Evolutionary conservation across 2,113 vertebrate genomes (phyloP), one percentile per base, ranked within the genome.

Genomic region (Charadrius vociferus): DNA sequence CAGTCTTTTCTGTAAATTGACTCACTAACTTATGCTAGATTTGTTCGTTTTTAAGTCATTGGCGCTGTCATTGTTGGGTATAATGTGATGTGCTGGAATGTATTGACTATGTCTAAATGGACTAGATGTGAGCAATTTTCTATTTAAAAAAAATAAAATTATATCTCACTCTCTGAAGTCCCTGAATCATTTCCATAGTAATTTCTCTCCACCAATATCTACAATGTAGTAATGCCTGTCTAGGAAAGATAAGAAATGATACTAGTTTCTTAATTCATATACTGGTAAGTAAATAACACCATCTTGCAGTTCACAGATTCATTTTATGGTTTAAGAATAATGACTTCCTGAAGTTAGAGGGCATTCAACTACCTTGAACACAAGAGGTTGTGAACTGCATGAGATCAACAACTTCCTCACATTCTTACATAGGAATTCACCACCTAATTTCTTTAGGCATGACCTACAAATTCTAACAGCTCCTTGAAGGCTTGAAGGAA

Each of bases 131-230:
- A 98, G 65, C 75, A 85, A 86, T 87, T 97, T 97, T 95, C 93
- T 96, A 84, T 91, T 67, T 67, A 85, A 95, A 92, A 77, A 77
- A 85, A 98, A 97, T 95, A 97, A 97, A 98, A 94, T 86, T 82
- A n/a, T 81, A 88, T 95, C 74, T 96, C 41, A 32, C 45, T 91
- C 83, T 75, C 59, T 36, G 37, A 95, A 67, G 50, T 80, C 45
- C 24, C 12, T 3, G 3, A 87, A 49, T 96, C 10, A 81, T 94
- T 96, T 94, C 37, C 43, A 32, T 14, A 55, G 66, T 39, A 88
- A 74, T 90, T 91, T 85, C n/a, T 70, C 58, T 88, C n/a, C 63
- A 53, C 50, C 2, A 2, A 10, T 50, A 74, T 22, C 65, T 84
- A 16, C 36, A 78, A 8, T 0, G 0, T 65, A 85, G 49, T 70